Percentiles rank a stretch among this genome's conserved stretches.
Conservation (phyloP, 2,888 invertebrate genomes). For the Amphipyra berbera region DNA sequence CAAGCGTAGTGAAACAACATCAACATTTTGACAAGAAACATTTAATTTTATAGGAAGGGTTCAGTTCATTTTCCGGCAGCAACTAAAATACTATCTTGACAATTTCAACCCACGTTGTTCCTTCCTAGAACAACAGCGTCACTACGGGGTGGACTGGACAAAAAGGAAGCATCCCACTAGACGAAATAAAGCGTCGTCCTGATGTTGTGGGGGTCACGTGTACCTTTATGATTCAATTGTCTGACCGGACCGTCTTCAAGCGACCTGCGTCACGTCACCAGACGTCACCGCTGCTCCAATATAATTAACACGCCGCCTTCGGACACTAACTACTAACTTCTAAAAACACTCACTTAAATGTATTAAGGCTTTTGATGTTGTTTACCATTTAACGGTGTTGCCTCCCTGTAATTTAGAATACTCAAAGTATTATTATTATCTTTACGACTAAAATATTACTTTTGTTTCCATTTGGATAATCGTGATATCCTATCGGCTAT, state of each 20-base stretch:
- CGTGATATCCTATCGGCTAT: too few species aligned
- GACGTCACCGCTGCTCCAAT: slow-evolving; percentile 67
- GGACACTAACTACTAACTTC: slow-evolving; percentile 49
- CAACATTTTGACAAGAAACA: not conserved
- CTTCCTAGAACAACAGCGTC: slow-evolving; percentile 18
- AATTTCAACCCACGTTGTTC: slow-evolving; percentile 29
- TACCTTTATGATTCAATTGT: slow-evolving; percentile 86
- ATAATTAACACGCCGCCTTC: slow-evolving; percentile 74
- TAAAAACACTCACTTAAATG: slow-evolving; percentile 44
- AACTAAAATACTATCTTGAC: slow-evolving; percentile 32
- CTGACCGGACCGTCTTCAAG: slow-evolving; percentile 74
- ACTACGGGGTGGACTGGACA: slow-evolving; percentile 14
- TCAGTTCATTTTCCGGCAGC: slow-evolving; percentile 17
- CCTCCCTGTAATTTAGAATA: too few species aligned
- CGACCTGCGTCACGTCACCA: slow-evolving; percentile 75
- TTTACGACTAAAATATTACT: too few species aligned
- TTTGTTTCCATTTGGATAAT: too few species aligned
- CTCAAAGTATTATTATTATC: not conserved
- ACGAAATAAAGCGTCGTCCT: slow-evolving; percentile 52
- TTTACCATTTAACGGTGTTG: slow-evolving; percentile 19
- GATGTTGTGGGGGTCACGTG: slow-evolving; percentile 66
- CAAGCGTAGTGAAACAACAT: not conserved
- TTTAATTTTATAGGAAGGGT: slow-evolving; percentile 5
- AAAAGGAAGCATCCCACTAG: slow-evolving; percentile 15
- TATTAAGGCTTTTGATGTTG: slow-evolving; percentile 38